phyloP scores from a whole-genome alignment of 2,888 invertebrate species.

The Bembecia ichneumoniformis region DNA sequence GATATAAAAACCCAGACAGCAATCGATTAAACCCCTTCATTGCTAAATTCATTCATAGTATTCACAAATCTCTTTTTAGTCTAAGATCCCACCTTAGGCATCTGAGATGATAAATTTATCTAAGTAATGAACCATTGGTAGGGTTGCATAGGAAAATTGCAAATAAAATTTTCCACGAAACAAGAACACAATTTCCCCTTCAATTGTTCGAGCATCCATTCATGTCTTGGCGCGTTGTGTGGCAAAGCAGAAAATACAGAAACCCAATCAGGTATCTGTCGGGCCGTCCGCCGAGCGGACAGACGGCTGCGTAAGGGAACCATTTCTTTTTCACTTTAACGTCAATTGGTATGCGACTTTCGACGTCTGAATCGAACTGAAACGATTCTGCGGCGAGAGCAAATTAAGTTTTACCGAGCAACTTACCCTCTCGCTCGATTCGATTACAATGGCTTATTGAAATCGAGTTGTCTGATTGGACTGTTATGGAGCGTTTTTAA shows the following conservation, averaged over 20 bases:
- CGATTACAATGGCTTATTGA: slow-evolving; percentile 15
- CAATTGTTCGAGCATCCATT: neutral
- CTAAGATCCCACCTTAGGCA: too few species aligned
- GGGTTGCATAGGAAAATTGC: too few species aligned
- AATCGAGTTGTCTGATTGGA: slow-evolving; percentile 10
- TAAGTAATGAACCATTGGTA: too few species aligned
- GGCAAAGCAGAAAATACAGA: slow-evolving; percentile 8
- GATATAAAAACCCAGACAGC: too few species aligned
- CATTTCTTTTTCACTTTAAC: slow-evolving; percentile 16
- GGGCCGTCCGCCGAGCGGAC: slow-evolving; percentile 28
- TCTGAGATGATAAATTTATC: too few species aligned
- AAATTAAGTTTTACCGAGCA: neutral
- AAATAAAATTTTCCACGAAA: neutral
- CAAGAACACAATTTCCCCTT: neutral
- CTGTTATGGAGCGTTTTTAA: neutral
- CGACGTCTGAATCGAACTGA: neutral
- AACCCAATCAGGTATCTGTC: slow-evolving; percentile 51
- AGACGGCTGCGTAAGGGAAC: slow-evolving; percentile 14
- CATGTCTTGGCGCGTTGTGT: neutral
- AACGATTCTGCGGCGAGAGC: neutral
- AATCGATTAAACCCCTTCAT: too few species aligned
- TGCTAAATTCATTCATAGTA: too few species aligned
- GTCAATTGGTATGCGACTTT: slow-evolving; percentile 8
- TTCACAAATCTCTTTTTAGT: too few species aligned
- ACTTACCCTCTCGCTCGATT: slow-evolving; percentile 7